Conservation (phyloP, 2,888 invertebrate genomes). For the Crepidodera aurea region DNA sequence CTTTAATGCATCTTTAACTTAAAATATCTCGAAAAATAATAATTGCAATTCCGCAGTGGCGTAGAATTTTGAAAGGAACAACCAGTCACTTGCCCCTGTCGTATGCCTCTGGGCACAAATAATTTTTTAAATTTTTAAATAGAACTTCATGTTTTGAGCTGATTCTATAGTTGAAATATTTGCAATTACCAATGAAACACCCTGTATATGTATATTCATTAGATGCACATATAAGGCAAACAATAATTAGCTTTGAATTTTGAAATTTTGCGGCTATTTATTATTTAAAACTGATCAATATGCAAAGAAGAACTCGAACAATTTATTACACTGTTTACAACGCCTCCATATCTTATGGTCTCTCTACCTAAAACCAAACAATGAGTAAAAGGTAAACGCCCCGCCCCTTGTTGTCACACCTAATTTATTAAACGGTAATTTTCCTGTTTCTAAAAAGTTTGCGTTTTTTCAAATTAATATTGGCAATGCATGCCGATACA, state of each 20-base stretch:
- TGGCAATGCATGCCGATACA: not conserved
- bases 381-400: constrained; percentile 25
- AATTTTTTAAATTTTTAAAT: no score
- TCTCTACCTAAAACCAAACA: constrained; percentile 23
- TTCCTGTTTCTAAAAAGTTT: constrained; percentile 16
- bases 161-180: no score
- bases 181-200: no score
- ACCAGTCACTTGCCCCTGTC: no score
- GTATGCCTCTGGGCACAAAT: no score
- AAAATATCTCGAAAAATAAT: no score
- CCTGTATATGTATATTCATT: not conserved
- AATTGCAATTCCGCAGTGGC: no score
- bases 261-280: constrained; percentile 3
- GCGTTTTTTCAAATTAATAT: not conserved
- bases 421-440: constrained; percentile 27
- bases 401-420: constrained; percentile 30
- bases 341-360: constrained; percentile 19
- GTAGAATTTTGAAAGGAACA: no score
- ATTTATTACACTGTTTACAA: constrained; percentile 15
- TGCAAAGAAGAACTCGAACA: constrained; percentile 18
- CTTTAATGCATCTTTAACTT: no score
- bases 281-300: constrained; percentile 24
- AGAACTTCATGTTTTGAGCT: no score
- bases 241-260: constrained; percentile 8
- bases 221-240: not conserved